phyloP scores from a whole-genome alignment of 2,888 invertebrate species.

The Platycheirus albimanus region DNA sequence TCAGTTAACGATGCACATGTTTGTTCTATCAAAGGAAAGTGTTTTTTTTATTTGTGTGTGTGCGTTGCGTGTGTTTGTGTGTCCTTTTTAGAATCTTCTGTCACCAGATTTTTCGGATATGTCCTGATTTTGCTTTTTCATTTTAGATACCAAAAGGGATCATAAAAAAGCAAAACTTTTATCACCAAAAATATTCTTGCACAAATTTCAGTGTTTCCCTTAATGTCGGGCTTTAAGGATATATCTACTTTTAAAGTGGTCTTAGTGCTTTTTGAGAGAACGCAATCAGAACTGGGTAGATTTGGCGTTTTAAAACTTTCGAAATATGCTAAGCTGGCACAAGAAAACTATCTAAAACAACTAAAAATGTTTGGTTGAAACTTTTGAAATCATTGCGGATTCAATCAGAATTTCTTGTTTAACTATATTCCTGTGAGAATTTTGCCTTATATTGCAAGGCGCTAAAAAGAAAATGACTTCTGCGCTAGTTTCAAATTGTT shows the following conservation, averaged over 20 bases:
- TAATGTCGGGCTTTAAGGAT: background rate
- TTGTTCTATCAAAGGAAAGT: constrained; percentile 43
- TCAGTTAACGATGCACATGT: constrained; percentile 66
- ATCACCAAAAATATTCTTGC: background rate
- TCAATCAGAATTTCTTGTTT: constrained; percentile 62
- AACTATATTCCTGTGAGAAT: background rate
- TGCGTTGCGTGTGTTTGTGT: too few species aligned
- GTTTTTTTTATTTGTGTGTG: too few species aligned
- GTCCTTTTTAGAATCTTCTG: background rate
- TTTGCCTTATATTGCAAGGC: constrained; percentile 5
- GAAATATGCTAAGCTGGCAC: background rate
- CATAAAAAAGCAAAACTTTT: constrained; percentile 7
- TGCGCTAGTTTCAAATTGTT: constrained; percentile 29
- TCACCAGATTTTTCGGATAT: background rate
- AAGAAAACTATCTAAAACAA: constrained; percentile 13
- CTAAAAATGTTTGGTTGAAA: constrained; percentile 49
- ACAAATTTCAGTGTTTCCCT: background rate
- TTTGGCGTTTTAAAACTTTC: too few species aligned
- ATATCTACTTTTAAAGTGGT: too few species aligned
- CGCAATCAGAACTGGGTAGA: too few species aligned
- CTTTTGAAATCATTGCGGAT: constrained; percentile 49
- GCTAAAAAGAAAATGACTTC: background rate
- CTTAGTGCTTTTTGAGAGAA: background rate
- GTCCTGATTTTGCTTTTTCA: constrained; percentile 18
- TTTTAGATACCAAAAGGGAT: too few species aligned